Base-by-base conservation (phyloP, 92 coral and sea anemone genomes). In the Diadumene lineata region DNA sequence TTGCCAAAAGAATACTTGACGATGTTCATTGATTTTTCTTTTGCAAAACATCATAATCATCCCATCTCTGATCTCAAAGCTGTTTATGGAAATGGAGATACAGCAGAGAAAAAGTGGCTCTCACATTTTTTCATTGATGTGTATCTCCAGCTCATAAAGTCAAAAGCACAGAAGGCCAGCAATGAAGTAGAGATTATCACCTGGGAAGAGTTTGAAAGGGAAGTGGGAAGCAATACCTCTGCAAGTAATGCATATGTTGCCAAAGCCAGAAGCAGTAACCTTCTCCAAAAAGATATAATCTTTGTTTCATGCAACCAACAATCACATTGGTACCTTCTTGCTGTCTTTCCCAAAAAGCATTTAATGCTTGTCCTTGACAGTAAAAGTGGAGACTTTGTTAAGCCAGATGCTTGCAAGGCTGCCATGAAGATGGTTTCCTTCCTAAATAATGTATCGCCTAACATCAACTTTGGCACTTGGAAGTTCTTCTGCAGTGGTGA, bases 241-340 rank as follows among this genome's bases (percentile, higher is more conserved):
- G n/a, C n/a, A n/a, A n/a, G 7, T 38, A 38, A 38, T 38, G 48
- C 48, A n/a, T n/a, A n/a, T 38, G 7, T 38, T 4, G 69, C 69
- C 48, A 38, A 38, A 13, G 6, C 48, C 48, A 4, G 48, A 38
- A 38, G 48, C 84, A 70, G 48, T 70, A 69, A 61, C 67, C 70
- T 38, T 79, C 79, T 79, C 60, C 7, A 62, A 64, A 24, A 73
- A 73, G 13, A 4, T 38, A 6, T 38, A 13, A 38, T 38, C 13
- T 13, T 38, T 13, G 13, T 38, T 4, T 13, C 48, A 38, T 38
- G 48, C 13, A 38, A 38, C 6, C 48, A 38, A 38, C 48, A 38
- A 6, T 38, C 48, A 38, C 78, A 82, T 69, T 82, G 86, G 81
- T 74, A 64, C 43, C 82, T 77, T 27, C 75, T 68, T 29, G 82